Base-by-base conservation (phyloP, 2,888 invertebrate species). In the Anagyrus pseudococci region DNA sequence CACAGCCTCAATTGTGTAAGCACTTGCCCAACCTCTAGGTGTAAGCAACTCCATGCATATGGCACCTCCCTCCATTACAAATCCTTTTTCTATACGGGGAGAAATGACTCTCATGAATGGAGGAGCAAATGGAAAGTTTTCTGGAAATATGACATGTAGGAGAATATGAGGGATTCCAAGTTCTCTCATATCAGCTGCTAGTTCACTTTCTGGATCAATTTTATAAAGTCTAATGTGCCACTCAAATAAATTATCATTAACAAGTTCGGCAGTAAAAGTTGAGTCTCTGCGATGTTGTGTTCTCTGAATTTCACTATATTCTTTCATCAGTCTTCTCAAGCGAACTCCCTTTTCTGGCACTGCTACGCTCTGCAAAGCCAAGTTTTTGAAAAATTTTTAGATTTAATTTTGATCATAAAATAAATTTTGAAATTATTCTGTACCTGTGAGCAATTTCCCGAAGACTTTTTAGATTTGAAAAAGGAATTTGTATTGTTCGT, bases 41-140 rank as follows among this genome's bases (percentile, higher is more conserved):
- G 93, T 94, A 61, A 94, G 83, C 64, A 94, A 82, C 78, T 94
- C 93, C 93, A 94, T 93, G 77, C 93, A 93, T 75, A 94, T 94
- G 47, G 93, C 93, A 41, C 93, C 93, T 61, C 93, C 93, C 82
- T 93, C 93, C 93, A 94, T 93, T 23, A 94, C 93, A 77, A 93
- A 94, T 41, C 93, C 93, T 77, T 90, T 90, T 76, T 91, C 91
- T 83, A 91, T 89, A 78, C 89, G 84, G 8, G 91, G 91, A 17
- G 87, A 84, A 46, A 88, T 85, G 8, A 88, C 87, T 53, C 87
- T 79, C 84, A 88, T 85, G 80, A 94, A 94, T 44, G 94, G 94
- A 55, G 94, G 94, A 43, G 92, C 91, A 76, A 94, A 94, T 44
- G 94, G 94, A 75, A 94, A 94, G 78, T 93, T 93, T 75, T 94